Base-by-base conservation (phyloP, 2,888 invertebrate species). In the Pseudococcus viburni region DNA sequence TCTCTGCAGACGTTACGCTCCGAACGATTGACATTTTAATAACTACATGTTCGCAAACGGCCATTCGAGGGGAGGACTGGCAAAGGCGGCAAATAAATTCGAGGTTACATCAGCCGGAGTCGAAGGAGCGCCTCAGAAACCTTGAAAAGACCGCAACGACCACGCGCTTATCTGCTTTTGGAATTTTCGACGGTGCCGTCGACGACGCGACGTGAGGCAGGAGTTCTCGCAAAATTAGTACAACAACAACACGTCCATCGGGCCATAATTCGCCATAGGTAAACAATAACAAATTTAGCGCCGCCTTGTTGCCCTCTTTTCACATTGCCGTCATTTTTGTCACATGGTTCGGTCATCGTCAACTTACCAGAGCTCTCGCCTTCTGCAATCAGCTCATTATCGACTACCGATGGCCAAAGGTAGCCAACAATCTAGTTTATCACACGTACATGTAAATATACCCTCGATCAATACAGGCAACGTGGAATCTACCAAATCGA, bases 91-190 rank as follows among this genome's bases (percentile, higher is more conserved):
- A 6, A 59, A 5, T 19, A 6, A 5, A 59, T 6, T 59, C 59
- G 59, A 59, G 59, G 59, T 59, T 59, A 59, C 19, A 59, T n/a
- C 59, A 19, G 19, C 9, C 59, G 19, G 19, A 33, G 19, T 6
- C 59, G 51, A 59, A 19, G 59, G 59, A 59, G 59, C 59, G 59
- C 59, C 59, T n/a, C 19, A 19, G n/a, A 19, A 55, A 59, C 59
- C 59, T 59, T 59, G 59, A 59, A 59, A 59, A 59, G 59, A 59
- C 59, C 59, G 59, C 59, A 59, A 59, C 59, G 59, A 59, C 59
- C 59, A 59, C 59, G 59, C 59, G n/a, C 59, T 59, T 59, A 33
- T 33, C 59, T 59, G 19, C 59, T 59, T 59, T 59, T 59, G 59
- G 59, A 59, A 59, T 59, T 59, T 59, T 59, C 59, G 59, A 59